Base-by-base conservation (phyloP, 2,888 invertebrate genomes). In the Melinaea menophilus region DNA sequence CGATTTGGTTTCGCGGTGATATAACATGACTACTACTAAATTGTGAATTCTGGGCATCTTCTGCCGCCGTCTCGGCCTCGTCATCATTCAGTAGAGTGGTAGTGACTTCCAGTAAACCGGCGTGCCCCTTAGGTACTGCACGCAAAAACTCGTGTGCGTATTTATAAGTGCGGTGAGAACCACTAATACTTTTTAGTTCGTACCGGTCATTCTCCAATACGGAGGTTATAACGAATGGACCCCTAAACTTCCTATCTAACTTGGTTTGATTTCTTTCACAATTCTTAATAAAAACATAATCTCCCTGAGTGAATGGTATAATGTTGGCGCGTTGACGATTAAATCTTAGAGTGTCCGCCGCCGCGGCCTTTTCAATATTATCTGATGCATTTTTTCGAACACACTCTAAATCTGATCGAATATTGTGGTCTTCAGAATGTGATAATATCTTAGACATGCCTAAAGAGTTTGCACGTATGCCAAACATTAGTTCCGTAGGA, bases 251-350 rank as follows among this genome's bases (percentile, higher is more conserved):
- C 7, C 59, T 57, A 56, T 63, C 63, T 33, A 72, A 62, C 58
- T 72, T 72, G 0, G 66, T 72, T 61, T 72, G 69, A 35, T 69
- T 68, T 0, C 73, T 63, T 54, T 75, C 73, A 33, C 12, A 57
- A 41, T 57, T 57, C 64, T 73, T 70, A 22, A 69, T n/a, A 47
- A 72, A 72, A 0, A 73, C 72, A 68, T 0, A 22, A 22, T 22
- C 22, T 22, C 22, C 22, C 22, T 22, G 22, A 22, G 22, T 22
- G 22, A 22, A 22, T 22, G 22, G 22, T 22, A 22, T 22, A 22
- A 22, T 22, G 22, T 22, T 22, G 22, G 22, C 22, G 22, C 22
- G 22, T 22, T 22, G 22, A 22, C 54, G 33, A 57, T 70, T 70
- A 56, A 64, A 64, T 35, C 57, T 48, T 0, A 34, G 0, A 22